phyloP scores from a whole-genome alignment of 92 coral and sea anemone species.

The Porites rus region DNA sequence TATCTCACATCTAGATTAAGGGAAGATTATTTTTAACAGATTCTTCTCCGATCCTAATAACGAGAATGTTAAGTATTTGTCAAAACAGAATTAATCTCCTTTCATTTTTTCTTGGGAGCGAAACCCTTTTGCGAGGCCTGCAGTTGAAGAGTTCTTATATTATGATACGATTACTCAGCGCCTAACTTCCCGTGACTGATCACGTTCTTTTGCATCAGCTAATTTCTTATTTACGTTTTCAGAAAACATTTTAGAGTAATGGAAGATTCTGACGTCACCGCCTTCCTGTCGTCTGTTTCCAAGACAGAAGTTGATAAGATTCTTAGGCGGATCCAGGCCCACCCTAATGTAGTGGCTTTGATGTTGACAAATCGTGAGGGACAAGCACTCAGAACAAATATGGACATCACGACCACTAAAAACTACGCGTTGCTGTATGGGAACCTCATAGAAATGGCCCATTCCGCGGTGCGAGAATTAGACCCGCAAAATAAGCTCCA shows the following conservation, averaged over 20 bases:
- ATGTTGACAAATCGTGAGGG: constrained; percentile 74
- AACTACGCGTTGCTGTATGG: constrained; percentile 66
- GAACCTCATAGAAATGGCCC: constrained; percentile 67
- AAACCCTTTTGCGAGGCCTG: too few species aligned
- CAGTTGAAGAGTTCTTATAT: too few species aligned
- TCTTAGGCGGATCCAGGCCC: constrained; percentile 70
- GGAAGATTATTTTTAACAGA: too few species aligned
- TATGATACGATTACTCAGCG: too few species aligned
- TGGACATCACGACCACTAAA: constrained; percentile 69
- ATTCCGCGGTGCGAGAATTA: constrained; percentile 70
- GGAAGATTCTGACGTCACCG: constrained; percentile 25
- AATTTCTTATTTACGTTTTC: too few species aligned
- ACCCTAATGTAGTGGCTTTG: constrained; percentile 68
- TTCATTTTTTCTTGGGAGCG: too few species aligned
- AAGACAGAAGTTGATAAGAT: constrained; percentile 65
- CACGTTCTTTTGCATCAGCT: too few species aligned
- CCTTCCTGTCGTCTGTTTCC: constrained; percentile 20
- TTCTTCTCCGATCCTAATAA: too few species aligned
- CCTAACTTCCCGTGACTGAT: too few species aligned
- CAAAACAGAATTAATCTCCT: too few species aligned
- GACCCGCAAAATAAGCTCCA: constrained; percentile 80
- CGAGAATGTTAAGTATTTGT: too few species aligned
- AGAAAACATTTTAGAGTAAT: neutral
- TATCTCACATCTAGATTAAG: too few species aligned
- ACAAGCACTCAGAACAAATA: constrained; percentile 52